Evolutionary conservation across 2,113 vertebrate species (phyloP), one percentile per base, ranked within the genome.

Genomic region (Protomyctophum bolini): DNA sequence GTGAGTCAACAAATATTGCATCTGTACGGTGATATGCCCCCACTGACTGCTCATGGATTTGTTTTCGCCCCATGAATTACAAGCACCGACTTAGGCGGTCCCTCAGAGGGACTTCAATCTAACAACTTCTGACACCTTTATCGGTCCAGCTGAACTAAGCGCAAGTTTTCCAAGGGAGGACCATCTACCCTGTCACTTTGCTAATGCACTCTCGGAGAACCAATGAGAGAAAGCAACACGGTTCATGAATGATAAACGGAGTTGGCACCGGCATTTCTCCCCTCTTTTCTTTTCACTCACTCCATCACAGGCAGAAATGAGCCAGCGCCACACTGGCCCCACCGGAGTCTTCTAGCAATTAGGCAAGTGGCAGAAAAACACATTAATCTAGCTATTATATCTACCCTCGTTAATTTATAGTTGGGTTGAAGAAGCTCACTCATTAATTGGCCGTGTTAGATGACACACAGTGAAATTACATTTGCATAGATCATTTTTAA

Each of bases 311-410:
- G 73, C 80, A 88, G 85, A 87, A 87, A 84, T 62, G 72, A 83
- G 75, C 70, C 87, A 33, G 71, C 80, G 77, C 33, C 57, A 50
- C 74, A 81, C 70, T 72, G 66, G 85, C 87, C 91, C 89, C 85
- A 85, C 79, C 70, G 86, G 90, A 90, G 83, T 87, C 83, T 79
- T 89, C 73, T 58, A 63, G 91, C 89, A 94, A 93, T 93, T 91
- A 93, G 86, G 75, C 86, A 86, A 89, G 86, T 88, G 87, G 82
- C 88, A 86, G 89, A 86, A 92, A 92, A 93, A 90, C 88, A 91
- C 89, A 93, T 92, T 91, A 88, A 93, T 91, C 92, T 90, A 81
- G 83, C 91, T 87, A 87, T 91, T 91, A 92, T 91, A 93, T 92
- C 90, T 87, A 83, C 80, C 83, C 81, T 75, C 78, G 87, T 89